These are phyloP conservation scores for Gymnopithys bicolor DNA, from an alignment of 2,797 vertebrate species.

Conservation along the genomic window DNA sequence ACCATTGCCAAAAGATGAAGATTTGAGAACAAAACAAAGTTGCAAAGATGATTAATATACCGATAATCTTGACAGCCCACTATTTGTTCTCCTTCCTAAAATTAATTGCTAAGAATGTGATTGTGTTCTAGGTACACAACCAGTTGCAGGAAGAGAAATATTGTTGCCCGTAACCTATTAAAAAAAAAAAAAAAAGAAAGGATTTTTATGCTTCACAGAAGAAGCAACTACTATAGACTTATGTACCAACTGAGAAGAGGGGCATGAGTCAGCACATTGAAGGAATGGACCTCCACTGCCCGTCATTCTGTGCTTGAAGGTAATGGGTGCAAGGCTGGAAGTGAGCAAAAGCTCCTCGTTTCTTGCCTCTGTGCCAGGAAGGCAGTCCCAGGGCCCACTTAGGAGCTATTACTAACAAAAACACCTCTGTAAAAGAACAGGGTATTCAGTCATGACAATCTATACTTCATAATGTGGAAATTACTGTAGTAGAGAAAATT, in stretches of 20 bases:
- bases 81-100: conserved; percentile 1
- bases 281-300: not conserved
- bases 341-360: not conserved
- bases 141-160: not conserved
- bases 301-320: not conserved
- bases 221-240: not conserved
- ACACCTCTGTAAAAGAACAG: not conserved
- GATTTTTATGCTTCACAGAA: not conserved
- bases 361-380: not conserved
- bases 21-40: not conserved
- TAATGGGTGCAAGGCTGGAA: not conserved
- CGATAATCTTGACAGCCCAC: not conserved
- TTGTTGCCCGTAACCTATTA: not conserved
- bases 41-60: conserved; percentile 7
- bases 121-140: not conserved
- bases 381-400: not conserved
- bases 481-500: not conserved
- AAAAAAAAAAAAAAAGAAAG: not conserved
- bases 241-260: not conserved
- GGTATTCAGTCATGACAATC: not conserved
- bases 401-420: not conserved
- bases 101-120: not conserved
- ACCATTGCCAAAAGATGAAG: not conserved
- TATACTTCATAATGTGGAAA: not conserved
- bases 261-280: not conserved